These are phyloP conservation scores for Andrena hattorfiana DNA, from an alignment of 2,888 invertebrate genomes.

Conservation along the genomic window DNA sequence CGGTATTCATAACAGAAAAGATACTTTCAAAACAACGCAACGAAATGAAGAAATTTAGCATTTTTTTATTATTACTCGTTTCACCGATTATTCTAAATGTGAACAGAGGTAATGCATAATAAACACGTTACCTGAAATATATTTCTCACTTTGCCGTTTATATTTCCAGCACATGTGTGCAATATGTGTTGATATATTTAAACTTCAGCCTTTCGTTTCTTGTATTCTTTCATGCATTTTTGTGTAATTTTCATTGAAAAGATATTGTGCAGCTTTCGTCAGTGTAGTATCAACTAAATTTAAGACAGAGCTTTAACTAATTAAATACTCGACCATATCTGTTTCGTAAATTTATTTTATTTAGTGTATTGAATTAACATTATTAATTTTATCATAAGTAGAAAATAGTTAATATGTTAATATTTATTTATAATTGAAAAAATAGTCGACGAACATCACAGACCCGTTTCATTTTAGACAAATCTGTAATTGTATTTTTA, in stretches of 20 bases:
- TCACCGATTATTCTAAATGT: slow-evolving; percentile 90
- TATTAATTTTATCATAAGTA: background rate
- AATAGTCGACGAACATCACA: no score
- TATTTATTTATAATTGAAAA: background rate
- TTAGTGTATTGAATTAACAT: background rate
- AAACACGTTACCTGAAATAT: slow-evolving; percentile 23
- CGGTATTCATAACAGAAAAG: slow-evolving; percentile 62
- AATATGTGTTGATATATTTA: slow-evolving; percentile 1
- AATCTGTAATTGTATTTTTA: background rate
- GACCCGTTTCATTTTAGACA: background rate
- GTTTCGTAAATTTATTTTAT: background rate
- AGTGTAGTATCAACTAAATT: background rate
- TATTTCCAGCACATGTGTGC: slow-evolving; percentile 8
- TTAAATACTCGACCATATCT: background rate
- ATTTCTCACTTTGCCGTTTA: slow-evolving; percentile 4
- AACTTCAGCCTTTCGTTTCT: background rate
- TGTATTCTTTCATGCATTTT: background rate
- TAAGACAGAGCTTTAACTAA: background rate
- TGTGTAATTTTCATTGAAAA: background rate
- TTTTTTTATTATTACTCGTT: slow-evolving; percentile 89
- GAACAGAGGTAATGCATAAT: slow-evolving; percentile 88
- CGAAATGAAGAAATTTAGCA: slow-evolving; percentile 90
- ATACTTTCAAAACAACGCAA: slow-evolving; percentile 21
- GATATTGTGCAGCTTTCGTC: background rate
- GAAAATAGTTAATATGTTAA: background rate